Evolutionary conservation across 1,140 invertebrate species (phyloP).

Genomic region (Nixonia krombeini): DNA sequence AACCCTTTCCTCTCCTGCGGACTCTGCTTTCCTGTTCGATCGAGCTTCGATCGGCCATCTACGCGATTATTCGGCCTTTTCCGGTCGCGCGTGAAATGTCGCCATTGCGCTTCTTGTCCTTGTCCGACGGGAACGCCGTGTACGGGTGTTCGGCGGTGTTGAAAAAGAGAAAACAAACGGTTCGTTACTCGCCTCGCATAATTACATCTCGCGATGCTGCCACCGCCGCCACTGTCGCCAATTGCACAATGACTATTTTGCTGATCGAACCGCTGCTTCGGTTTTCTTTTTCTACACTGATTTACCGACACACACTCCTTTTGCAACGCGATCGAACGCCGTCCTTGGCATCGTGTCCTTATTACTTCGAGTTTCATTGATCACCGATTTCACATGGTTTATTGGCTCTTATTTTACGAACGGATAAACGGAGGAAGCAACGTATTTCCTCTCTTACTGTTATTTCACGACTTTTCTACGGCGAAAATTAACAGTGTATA

Average conservation of each 20-base stretch:
- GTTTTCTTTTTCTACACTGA: conserved; percentile 14
- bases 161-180: conserved; percentile 37
- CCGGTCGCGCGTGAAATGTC: conserved; percentile 31
- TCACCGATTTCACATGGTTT: too few relatives aligned
- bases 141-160: conserved; percentile 10
- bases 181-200: conserved; percentile 15
- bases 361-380: too few relatives aligned
- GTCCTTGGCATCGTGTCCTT: too few relatives aligned
- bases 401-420: too few relatives aligned
- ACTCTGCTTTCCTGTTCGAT: conserved; percentile 57
- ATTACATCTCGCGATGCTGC: conserved; percentile 17
- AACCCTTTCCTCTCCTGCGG: conserved; percentile 14
- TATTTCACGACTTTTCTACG: too few relatives aligned
- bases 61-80: conserved; percentile 55
- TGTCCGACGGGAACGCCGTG: conserved; percentile 12
- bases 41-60: conserved; percentile 56
- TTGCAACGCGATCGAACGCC: neutral
- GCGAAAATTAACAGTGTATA: too few relatives aligned
- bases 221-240: neutral
- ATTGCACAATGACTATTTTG: conserved; percentile 27
- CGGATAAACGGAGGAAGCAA: too few relatives aligned
- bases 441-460: too few relatives aligned
- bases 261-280: conserved; percentile 11
- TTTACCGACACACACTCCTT: conserved; percentile 28
- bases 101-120: conserved; percentile 21